These are phyloP conservation scores for Meloe dianella DNA, from an alignment of 2,888 invertebrate genomes.

Conservation along the genomic window DNA sequence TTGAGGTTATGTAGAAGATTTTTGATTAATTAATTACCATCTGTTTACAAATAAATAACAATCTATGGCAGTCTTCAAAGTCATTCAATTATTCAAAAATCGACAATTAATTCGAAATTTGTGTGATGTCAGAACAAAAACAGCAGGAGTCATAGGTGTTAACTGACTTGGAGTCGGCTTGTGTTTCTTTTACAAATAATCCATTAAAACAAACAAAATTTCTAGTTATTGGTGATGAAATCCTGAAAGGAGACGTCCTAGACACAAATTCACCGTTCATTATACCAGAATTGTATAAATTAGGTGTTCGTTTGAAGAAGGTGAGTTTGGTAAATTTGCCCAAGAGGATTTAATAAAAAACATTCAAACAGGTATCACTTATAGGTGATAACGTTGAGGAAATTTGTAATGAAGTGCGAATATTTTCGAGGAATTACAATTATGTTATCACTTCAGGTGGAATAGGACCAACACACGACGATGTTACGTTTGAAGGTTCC, in stretches of 20 bases:
- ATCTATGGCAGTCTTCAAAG: not conserved
- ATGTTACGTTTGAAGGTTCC: slow-evolving; percentile 74
- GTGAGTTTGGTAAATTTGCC: slow-evolving; percentile 44
- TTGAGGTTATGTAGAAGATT: not conserved
- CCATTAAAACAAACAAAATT: slow-evolving; percentile 20
- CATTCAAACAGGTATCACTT: slow-evolving; percentile 64
- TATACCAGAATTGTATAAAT: slow-evolving; percentile 65
- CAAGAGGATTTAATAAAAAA: not conserved
- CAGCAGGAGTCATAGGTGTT: slow-evolving; percentile 51
- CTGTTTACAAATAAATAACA: not conserved
- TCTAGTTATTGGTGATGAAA: slow-evolving; percentile 78
- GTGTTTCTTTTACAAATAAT: slow-evolving; percentile 16
- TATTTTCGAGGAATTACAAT: slow-evolving; percentile 66
- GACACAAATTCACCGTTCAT: slow-evolving; percentile 74
- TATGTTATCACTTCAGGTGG: slow-evolving; percentile 79
- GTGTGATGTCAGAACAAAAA: slow-evolving; percentile 30
- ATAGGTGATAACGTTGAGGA: slow-evolving; percentile 69
- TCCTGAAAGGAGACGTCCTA: slow-evolving; percentile 72
- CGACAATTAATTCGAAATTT: not conserved
- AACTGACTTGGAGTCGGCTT: too few species aligned
- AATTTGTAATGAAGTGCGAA: slow-evolving; percentile 68
- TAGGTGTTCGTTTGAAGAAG: slow-evolving; percentile 69
- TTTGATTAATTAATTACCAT: not conserved
- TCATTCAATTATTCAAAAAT: not conserved
- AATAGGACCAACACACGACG: slow-evolving; percentile 81